Conservation (phyloP, 2,797 vertebrate genomes). For the Crax fasciolata region DNA sequence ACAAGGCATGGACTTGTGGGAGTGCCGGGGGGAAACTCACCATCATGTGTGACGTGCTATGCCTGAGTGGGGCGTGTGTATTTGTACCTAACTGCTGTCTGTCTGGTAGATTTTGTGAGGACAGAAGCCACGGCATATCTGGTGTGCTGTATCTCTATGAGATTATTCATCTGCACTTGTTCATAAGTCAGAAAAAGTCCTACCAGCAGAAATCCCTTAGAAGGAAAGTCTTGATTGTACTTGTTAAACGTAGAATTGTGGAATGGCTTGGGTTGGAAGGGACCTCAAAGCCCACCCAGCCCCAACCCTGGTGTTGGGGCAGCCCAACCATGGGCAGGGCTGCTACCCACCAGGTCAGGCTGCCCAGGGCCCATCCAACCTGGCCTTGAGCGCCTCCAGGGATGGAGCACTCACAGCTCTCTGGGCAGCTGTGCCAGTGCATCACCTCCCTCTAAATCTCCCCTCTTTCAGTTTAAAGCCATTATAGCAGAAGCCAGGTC, state of each 20-base stretch:
- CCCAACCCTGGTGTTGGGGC: not conserved
- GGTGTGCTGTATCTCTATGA: not conserved
- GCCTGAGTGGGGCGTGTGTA: accelerated
- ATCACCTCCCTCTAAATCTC: too few relatives aligned
- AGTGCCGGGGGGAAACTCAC: accelerated
- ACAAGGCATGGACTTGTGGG: not conserved
- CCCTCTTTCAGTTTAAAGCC: too few relatives aligned
- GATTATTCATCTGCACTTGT: accelerated
- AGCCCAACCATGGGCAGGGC: too few relatives aligned
- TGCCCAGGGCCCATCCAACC: not conserved
- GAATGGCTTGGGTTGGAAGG: not conserved
- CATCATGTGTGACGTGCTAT: accelerated
- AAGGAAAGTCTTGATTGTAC: not conserved
- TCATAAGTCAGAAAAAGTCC: not conserved
- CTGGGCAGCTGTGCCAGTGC: too few relatives aligned
- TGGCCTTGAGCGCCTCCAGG: too few relatives aligned
- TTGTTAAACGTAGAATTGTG: not conserved
- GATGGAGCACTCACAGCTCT: too few relatives aligned
- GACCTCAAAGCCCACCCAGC: not conserved
- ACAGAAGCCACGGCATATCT: accelerated
- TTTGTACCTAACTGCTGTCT: not conserved
- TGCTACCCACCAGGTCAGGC: not conserved
- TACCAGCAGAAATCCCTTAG: not conserved
- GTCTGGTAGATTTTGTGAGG: accelerated
- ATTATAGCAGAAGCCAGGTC: too few relatives aligned